A percentile compares a stretch with the other conserved stretches of the same genome.
These are phyloP conservation scores for Lucinisca nassula DNA, from an alignment of 2,888 invertebrate species.

Conservation along the genomic window DNA sequence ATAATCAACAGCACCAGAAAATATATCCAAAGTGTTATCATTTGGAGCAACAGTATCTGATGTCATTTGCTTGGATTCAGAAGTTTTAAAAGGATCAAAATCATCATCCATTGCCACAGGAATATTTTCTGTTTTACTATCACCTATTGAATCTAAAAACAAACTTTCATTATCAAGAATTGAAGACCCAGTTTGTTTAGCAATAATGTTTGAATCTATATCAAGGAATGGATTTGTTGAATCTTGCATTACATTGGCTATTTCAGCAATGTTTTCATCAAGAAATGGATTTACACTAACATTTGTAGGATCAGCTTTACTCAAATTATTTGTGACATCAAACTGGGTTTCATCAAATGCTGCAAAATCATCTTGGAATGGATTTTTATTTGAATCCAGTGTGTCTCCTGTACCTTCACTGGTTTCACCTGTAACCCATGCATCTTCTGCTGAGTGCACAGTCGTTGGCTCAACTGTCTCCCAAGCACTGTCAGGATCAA, in stretches of 20 bases:
- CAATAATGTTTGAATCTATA: constrained; percentile 10
- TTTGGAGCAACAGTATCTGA: neutral
- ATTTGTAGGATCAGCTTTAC: neutral
- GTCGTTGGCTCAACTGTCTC: constrained; percentile 24
- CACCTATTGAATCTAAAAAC: constrained; percentile 58
- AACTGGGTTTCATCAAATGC: constrained; percentile 71
- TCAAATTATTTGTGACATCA: neutral
- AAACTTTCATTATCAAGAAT: constrained; percentile 60
- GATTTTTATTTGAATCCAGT: constrained; percentile 67
- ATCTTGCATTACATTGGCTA: constrained; percentile 21
- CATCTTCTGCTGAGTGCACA: constrained; percentile 43
- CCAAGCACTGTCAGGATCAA: constrained; percentile 51
- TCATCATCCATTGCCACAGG: constrained; percentile 56
- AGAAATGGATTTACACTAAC: constrained; percentile 65
- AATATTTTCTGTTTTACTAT: constrained; percentile 25
- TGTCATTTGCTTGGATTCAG: constrained; percentile 7
- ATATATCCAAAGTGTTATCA: constrained; percentile 48
- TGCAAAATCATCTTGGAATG: constrained; percentile 83
- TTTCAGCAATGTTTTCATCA: constrained; percentile 33
- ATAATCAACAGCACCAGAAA: constrained; percentile 61
- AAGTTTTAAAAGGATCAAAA: constrained; percentile 78
- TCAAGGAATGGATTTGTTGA: constrained; percentile 72
- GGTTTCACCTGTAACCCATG: constrained; percentile 50
- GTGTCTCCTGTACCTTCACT: constrained; percentile 44
- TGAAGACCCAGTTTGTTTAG: neutral